These are phyloP conservation scores for Corvus hawaiiensis DNA, from an alignment of 2,113 vertebrate genomes.

Conservation along the genomic window DNA sequence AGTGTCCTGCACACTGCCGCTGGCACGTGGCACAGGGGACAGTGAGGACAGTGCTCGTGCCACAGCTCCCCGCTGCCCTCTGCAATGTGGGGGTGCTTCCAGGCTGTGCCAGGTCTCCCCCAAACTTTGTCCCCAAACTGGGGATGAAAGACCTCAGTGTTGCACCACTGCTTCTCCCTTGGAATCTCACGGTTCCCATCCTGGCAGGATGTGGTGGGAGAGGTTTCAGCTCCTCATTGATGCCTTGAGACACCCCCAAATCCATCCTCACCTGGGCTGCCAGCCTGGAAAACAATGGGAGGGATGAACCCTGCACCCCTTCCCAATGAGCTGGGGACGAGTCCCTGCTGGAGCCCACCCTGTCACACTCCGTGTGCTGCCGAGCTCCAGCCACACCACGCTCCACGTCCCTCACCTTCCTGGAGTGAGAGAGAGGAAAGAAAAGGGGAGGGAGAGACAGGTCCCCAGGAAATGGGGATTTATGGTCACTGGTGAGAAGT, in stretches of 20 bases:
- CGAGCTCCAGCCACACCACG: rapidly evolving
- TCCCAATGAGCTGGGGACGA: background rate
- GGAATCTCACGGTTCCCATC: background rate
- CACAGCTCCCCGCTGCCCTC: rapidly evolving
- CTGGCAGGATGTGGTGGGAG: background rate
- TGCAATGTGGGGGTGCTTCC: background rate
- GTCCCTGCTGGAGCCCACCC: background rate
- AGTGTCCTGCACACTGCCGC: background rate
- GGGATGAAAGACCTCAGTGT: rapidly evolving
- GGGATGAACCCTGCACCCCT: background rate
- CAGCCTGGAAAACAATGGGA: background rate
- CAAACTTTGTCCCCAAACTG: rapidly evolving
- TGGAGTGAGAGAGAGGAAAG: background rate
- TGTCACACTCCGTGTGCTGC: rapidly evolving
- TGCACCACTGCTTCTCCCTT: rapidly evolving
- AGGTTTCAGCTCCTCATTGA: background rate
- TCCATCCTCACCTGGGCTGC: too few species aligned
- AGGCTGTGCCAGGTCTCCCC: background rate
- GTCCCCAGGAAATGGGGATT: background rate
- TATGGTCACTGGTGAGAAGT: background rate
- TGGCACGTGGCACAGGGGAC: background rate
- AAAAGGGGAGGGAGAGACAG: background rate
- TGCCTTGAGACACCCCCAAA: background rate
- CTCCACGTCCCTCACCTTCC: background rate
- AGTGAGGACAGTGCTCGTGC: background rate